Conservation (phyloP, 1,140 invertebrate genomes). For the Saccostrea glomerata region DNA sequence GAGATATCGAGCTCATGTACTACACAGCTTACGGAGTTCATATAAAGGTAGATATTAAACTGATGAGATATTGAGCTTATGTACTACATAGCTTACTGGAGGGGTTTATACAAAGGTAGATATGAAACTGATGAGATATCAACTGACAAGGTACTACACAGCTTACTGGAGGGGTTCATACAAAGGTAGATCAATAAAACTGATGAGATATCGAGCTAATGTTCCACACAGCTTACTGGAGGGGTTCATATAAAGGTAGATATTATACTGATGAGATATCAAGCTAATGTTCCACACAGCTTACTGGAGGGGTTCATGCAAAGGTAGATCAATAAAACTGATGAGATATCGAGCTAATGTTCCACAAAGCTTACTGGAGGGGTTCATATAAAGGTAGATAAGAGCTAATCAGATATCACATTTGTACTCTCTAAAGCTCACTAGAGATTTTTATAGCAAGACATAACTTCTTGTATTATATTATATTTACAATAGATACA, state of each 20-base stretch:
- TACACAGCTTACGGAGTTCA: constrained; percentile 93
- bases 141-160: constrained; percentile 88
- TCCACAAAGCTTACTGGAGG: too few species aligned
- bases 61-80: constrained; percentile 86
- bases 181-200: constrained; percentile 85
- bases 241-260: constrained; percentile 88
- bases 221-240: constrained; percentile 95
- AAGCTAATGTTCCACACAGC: constrained; percentile 95
- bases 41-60: constrained; percentile 83
- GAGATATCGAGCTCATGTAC: constrained; percentile 95
- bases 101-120: constrained; percentile 87
- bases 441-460: not conserved
- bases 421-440: too few species aligned
- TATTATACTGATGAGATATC: constrained; percentile 77
- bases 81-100: constrained; percentile 95
- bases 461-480: not conserved
- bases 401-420: too few species aligned
- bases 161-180: constrained; percentile 93
- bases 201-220: constrained; percentile 97
- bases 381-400: too few species aligned
- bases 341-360: too few species aligned
- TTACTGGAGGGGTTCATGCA: constrained; percentile 94
- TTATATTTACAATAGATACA: not conserved
- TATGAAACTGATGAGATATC: too few species aligned
- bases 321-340: constrained; percentile 63